A percentile compares a stretch with the other conserved stretches of the same genome.
Conservation (phyloP, 2,797 vertebrate genomes). For the Pachyuromys duprasi region DNA sequence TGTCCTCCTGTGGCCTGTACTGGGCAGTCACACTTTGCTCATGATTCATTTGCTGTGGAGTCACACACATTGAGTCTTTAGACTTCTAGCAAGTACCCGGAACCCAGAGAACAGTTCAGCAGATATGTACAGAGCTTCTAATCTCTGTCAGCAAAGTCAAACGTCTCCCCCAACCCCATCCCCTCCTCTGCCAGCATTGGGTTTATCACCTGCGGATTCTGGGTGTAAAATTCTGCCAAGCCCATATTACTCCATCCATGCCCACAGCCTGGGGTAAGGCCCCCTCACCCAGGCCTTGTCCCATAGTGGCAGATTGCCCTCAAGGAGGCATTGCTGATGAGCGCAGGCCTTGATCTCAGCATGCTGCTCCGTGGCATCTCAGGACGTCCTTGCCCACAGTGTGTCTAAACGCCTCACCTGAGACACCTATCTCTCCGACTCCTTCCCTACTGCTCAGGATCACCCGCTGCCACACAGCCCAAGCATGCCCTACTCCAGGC, state of each 20-base stretch:
- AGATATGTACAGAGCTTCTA: neutral
- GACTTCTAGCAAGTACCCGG: neutral
- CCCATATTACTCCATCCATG: neutral
- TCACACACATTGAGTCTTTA: neutral
- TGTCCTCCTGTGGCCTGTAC: neutral
- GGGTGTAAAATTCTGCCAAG: neutral
- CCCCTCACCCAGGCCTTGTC: neutral
- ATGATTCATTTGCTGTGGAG: neutral
- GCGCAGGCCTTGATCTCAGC: neutral
- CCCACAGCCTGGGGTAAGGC: neutral
- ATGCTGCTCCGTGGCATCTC: neutral
- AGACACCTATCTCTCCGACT: neutral
- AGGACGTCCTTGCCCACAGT: too few relatives aligned
- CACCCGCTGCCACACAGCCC: too few relatives aligned
- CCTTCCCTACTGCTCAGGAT: neutral
- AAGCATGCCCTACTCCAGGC: too few relatives aligned
- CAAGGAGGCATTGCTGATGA: neutral
- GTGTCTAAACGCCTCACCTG: neutral
- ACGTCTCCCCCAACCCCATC: neutral
- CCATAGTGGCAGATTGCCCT: neutral
- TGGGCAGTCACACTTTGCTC: neutral
- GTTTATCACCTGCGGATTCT: neutral
- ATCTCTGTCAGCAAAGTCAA: neutral
- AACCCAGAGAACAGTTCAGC: neutral
- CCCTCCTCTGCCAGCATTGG: neutral